Evolutionary conservation across 2,113 vertebrate genomes (phyloP).

Genomic region (Xenopus laevis): DNA sequence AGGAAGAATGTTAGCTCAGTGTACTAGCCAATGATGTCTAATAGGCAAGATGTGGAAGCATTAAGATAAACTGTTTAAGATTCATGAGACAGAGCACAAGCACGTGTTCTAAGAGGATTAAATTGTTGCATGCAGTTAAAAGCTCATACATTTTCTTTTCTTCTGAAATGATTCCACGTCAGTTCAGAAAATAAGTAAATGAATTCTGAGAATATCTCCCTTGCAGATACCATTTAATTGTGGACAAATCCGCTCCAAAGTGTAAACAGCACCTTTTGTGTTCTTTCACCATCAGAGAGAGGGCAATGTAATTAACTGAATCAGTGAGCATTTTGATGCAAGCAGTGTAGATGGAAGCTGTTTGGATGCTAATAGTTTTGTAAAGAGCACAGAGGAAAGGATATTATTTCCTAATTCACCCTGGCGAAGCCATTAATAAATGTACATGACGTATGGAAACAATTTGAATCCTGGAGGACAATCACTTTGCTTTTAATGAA

Average conservation of each 20-base stretch:
- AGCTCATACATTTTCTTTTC: background rate
- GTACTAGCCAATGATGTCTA: background rate
- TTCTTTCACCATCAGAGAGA: conserved; percentile 2
- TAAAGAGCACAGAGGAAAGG: background rate
- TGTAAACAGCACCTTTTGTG: conserved; percentile 29
- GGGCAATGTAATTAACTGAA: conserved; percentile 26
- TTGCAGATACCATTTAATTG: background rate
- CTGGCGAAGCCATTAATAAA: background rate
- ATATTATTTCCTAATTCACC: conserved; percentile 9
- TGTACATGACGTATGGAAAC: conserved; percentile 5
- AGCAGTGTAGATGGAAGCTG: conserved; percentile 13
- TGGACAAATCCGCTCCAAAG: conserved; percentile 20
- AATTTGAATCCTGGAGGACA: background rate
- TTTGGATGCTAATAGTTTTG: conserved; percentile 20
- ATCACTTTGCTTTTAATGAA: background rate
- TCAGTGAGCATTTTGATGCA: conserved; percentile 17
- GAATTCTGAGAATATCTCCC: conserved; percentile 30
- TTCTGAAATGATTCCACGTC: conserved; percentile 15
- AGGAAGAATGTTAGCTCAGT: background rate
- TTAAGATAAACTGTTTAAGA: background rate
- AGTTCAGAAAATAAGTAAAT: conserved; percentile 16
- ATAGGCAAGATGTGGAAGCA: background rate
- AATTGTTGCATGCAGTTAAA: background rate
- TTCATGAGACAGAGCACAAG: background rate
- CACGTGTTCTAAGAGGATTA: background rate